These are phyloP conservation scores for Dryobota labecula DNA, from an alignment of 2,888 invertebrate species.

Conservation along the genomic window DNA sequence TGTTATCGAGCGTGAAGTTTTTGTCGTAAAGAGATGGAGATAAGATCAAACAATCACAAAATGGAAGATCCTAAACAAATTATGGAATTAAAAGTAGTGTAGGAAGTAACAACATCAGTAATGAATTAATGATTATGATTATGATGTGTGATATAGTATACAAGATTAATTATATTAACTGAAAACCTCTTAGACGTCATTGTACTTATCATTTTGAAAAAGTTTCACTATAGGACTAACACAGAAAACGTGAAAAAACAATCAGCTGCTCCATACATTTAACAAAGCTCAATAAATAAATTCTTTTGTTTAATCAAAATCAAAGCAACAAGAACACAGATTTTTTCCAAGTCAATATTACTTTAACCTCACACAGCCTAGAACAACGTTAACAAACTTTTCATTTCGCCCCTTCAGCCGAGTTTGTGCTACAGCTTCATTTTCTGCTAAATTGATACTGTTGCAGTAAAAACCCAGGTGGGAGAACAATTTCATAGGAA, in stretches of 20 bases:
- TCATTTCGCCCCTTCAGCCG: conserved; percentile 30
- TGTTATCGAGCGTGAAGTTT: too few species aligned
- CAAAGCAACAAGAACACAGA: neutral
- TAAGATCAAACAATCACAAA: neutral
- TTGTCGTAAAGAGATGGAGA: neutral
- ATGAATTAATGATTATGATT: too few species aligned
- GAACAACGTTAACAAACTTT: conserved; percentile 37
- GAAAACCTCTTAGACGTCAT: too few species aligned
- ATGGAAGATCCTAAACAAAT: neutral
- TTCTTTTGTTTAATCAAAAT: conserved; percentile 5
- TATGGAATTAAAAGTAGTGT: neutral
- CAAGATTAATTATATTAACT: too few species aligned
- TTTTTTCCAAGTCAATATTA: conserved; percentile 42
- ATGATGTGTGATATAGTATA: too few species aligned
- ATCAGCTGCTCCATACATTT: too few species aligned
- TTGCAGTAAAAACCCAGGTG: conserved; percentile 58
- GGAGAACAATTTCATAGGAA: conserved; percentile 32
- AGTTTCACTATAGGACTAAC: too few species aligned
- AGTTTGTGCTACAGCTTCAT: conserved; percentile 45
- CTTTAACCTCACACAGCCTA: conserved; percentile 19
- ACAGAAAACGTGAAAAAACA: too few species aligned
- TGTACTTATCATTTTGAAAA: too few species aligned
- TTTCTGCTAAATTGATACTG: conserved; percentile 56
- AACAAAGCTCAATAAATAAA: neutral
- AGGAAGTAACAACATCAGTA: neutral